Percentiles rank a stretch among this genome's conserved stretches.
These are phyloP conservation scores for Rotaria socialis DNA, from an alignment of 2,888 invertebrate species.

Conservation along the genomic window DNA sequence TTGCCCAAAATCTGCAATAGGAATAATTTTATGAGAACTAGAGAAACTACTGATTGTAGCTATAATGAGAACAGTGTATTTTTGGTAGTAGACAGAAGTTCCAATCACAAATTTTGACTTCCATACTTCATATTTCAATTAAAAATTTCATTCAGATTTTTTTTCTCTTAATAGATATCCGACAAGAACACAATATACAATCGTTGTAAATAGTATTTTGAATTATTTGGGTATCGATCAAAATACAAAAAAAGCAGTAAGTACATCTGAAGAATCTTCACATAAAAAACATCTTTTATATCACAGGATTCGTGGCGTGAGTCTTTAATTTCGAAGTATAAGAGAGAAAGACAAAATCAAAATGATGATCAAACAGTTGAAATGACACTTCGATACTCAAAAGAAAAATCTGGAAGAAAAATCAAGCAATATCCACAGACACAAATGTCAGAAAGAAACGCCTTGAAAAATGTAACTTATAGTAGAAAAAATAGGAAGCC, in stretches of 20 bases:
- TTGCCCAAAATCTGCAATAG: neutral
- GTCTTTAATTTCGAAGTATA: neutral
- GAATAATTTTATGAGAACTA: neutral
- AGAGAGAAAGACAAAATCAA: neutral
- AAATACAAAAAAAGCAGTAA: neutral
- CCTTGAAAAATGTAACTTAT: neutral
- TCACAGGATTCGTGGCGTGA: neutral
- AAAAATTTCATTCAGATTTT: neutral
- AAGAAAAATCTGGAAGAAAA: neutral
- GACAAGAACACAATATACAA: neutral
- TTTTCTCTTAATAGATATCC: neutral
- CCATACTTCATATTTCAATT: neutral
- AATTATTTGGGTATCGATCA: neutral
- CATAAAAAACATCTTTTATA: neutral
- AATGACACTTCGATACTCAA: neutral
- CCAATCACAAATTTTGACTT: no score
- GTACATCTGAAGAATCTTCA: neutral
- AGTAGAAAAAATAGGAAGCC: neutral
- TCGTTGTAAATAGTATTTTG: neutral
- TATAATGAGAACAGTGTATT: no score
- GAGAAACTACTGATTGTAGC: neutral
- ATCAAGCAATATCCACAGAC: neutral
- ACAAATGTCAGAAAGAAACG: neutral
- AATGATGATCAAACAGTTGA: neutral
- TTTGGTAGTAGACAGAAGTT: no score